Evolutionary conservation across 2,888 invertebrate genomes (phyloP), one percentile per base, ranked within the genome.

Genomic region (Spodoptera littoralis): DNA sequence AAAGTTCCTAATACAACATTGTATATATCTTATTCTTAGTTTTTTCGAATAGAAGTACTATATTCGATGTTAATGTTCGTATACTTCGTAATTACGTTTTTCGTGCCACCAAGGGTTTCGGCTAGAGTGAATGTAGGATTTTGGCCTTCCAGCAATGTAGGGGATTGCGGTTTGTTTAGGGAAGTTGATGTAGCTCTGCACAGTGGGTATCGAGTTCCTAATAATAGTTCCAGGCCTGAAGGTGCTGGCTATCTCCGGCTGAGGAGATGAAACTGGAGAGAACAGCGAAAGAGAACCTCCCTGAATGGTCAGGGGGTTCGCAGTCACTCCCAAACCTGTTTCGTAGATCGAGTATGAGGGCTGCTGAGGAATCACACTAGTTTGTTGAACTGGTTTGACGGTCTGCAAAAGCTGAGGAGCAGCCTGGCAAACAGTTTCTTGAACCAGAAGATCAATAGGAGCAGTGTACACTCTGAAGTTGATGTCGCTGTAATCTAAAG

Each of bases 401-500:
- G 51, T 49, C 22, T 70, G 62, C 2, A 64, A 44, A 22, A 64
- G 30, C 36, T 72, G 76, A 41, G 57, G 59, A 44, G 72, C 58
- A n/a, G 92, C 79, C 74, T 97, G 96, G 83, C 98, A 98, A 0
- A 97, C 96, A 0, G 97, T 97, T n/a, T 96, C 96, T 65, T 96
- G 93, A 3, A 97, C 89, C 8, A 97, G 92, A 0, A 92, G 92
- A 30, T 95, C 95, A n/a, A 97, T 89, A 0, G 97, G 96, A 0
- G 97, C 96, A 3, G 96, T 96, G 79, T 96, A 96, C 71, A 98
- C 96, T 80, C 97, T 96, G 91, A 97, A 98, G 85, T 98, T 98
- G 11, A 97, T 95, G 74, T 98, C 97, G 49, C 95, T 96, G 82
- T 96, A 97, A 84, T 97, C 96, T 43, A 98, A 88, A 47, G 95